Percentiles rank a stretch among this genome's conserved stretches.
Conservation (phyloP, 2,113 vertebrate species). For the Astatotilapia flaviijosephi region DNA sequence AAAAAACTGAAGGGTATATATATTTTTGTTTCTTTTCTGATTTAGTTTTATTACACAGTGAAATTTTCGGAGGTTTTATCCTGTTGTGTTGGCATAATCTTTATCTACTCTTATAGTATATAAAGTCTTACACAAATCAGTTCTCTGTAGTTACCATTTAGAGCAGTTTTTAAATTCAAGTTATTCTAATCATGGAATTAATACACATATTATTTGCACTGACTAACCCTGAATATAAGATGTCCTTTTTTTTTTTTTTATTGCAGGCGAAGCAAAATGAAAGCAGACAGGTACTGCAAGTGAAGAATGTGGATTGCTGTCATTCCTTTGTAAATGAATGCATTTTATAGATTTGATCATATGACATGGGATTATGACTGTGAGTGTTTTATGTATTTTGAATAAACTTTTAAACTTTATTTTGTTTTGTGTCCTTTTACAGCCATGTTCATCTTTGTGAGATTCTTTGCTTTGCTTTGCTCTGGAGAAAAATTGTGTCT, state of each 20-base stretch:
- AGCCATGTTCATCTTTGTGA: background rate
- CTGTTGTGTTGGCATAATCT: background rate
- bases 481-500: background rate
- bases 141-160: background rate
- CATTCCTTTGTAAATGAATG: background rate
- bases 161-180: background rate
- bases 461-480: background rate
- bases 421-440: background rate
- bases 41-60: background rate
- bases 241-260: background rate
- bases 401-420: conserved; percentile 37
- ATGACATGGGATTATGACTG: background rate
- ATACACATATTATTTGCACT: background rate
- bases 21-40: background rate
- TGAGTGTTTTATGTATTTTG: background rate
- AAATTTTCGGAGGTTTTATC: accelerated
- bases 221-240: background rate
- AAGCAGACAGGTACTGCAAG: conserved; percentile 97
- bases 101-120: background rate
- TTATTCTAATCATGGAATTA: background rate
- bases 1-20: background rate
- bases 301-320: conserved; percentile 52
- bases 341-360: background rate
- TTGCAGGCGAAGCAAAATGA: conserved; percentile 92
- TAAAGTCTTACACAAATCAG: background rate